phyloP scores from a whole-genome alignment of 2,797 vertebrate species.

The Columba guinea region DNA sequence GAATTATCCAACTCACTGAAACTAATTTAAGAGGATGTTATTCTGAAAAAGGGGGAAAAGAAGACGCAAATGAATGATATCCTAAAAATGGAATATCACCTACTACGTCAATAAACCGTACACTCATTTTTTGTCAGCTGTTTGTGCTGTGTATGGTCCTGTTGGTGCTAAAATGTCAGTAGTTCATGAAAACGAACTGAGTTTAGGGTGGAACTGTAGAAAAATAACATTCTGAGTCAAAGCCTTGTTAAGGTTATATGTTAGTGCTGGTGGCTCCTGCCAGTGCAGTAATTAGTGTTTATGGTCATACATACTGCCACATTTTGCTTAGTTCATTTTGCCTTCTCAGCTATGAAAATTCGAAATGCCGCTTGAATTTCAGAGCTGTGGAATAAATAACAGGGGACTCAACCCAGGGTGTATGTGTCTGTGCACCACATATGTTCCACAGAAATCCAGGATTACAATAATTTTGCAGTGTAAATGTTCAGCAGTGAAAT shows the following conservation, averaged over 20 bases:
- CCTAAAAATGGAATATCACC: not conserved
- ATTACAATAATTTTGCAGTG: not conserved
- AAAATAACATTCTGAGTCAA: not conserved
- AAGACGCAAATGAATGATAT: not conserved
- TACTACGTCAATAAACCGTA: not conserved
- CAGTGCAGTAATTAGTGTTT: not conserved
- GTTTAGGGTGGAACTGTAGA: not conserved
- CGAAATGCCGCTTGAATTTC: not conserved
- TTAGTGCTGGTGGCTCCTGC: not conserved
- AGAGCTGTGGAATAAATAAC: not conserved
- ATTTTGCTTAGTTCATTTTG: not conserved
- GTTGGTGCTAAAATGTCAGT: not conserved
- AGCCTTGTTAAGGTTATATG: not conserved
- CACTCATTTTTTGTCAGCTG: accelerated
- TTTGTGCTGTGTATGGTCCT: not conserved
- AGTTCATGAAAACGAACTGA: not conserved
- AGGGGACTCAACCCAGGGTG: not conserved
- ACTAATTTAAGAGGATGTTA: not conserved
- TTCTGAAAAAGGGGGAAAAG: not conserved
- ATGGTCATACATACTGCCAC: not conserved
- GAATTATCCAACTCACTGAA: not conserved
- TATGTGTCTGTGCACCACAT: accelerated
- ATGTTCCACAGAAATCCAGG: not conserved
- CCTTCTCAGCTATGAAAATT: not conserved
- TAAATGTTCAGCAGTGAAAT: not conserved